Evolutionary conservation across 2,113 vertebrate species (phyloP).

Genomic region (Pygoscelis antarcticus): DNA sequence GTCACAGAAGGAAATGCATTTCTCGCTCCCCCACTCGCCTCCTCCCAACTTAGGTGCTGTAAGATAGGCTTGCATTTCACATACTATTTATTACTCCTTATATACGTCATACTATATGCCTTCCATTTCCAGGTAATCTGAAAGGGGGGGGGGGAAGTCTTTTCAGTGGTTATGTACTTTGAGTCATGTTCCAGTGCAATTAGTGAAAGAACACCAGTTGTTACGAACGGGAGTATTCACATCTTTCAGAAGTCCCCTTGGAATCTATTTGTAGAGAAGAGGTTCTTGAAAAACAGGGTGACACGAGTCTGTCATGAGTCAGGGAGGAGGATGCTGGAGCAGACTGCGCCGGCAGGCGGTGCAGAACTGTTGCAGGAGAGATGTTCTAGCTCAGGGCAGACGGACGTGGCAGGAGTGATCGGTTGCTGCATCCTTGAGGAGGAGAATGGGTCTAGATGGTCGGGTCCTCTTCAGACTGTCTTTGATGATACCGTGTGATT

Average conservation of each 20-base stretch:
- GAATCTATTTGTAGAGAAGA: neutral
- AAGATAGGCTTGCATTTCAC: neutral
- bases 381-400: neutral
- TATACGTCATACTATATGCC: neutral
- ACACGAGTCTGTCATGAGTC: rapidly evolving
- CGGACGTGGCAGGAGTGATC: neutral
- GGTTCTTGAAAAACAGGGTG: neutral
- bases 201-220: neutral
- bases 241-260: neutral
- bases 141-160: neutral
- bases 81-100: neutral
- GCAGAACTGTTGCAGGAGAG: neutral
- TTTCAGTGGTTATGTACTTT: neutral
- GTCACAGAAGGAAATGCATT: neutral
- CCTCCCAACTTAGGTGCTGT: neutral
- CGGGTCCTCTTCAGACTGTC: neutral
- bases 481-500: neutral
- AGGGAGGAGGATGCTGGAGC: neutral
- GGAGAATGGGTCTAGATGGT: neutral
- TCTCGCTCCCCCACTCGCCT: neutral
- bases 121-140: neutral
- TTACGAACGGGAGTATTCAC: neutral
- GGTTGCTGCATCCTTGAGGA: neutral
- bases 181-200: neutral
- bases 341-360: rapidly evolving